Base-by-base conservation (phyloP, 2,888 invertebrate genomes). In the Gonocerus acuteangulatus region DNA sequence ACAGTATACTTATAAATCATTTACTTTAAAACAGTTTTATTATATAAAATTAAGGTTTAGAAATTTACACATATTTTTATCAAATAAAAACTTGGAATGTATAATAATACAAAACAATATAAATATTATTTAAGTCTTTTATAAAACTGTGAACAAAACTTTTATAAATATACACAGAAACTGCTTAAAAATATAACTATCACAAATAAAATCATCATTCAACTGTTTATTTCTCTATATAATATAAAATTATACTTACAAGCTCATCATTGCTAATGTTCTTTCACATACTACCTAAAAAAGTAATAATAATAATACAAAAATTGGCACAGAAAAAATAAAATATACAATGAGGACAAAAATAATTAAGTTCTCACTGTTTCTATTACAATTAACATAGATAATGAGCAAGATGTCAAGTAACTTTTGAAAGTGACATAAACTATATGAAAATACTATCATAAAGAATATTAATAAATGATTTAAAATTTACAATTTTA, bases 81-180 rank as follows among this genome's bases (percentile, higher is more conserved):
- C 23, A 42, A 21, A 52, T 42, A 36, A 42, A 52, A 52, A 52
- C 52, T 39, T 52, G 52, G 52, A 52, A 52, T 52, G 52, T 52
- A 21, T 52, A 21, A 52, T 34, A 52, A 52, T 39, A 52, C 19
- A 52, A 39, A 52, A 52, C 19, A 52, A 52, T 52, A 52, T 52
- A 52, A 52, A 52, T 52, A 52, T 36, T 36, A n/a, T 19, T 15
- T 23, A 52, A 52, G 52, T 52, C 52, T 52, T 52, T 52, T 52
- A 52, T 52, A 52, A 52, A 52, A 52, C 52, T 52, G 52, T 39
- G 39, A 42, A 52, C 23, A 36, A 52, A 52, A 52, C 27, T 36
- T 52, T 42, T 22, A 39, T 52, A 39, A 52, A 52, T 42, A 52
- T 52, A 52, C 52, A 52, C 18, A 42, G 1, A 52, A 39, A 22